Evolutionary conservation across 2,113 vertebrate genomes (phyloP), one percentile per base, ranked within the genome.

Genomic region (Murina feae): DNA sequence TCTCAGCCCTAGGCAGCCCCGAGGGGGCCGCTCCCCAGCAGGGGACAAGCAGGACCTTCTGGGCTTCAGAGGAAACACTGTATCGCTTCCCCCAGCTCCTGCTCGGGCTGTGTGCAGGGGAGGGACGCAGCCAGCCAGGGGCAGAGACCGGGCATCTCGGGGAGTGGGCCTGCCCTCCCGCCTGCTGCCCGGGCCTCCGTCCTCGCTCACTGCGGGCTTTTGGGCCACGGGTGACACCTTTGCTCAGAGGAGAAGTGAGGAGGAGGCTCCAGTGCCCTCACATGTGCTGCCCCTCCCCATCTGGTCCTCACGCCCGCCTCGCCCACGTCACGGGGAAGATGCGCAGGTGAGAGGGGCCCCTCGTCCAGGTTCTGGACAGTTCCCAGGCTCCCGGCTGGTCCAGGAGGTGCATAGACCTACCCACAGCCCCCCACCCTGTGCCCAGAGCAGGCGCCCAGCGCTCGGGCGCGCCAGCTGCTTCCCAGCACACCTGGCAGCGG

Each of bases 111-210:
- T 55, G 9, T 28, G 30, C 83, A 37, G 44, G 51, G 6, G 20
- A 90, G 49, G 14, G 25, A 18, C 1, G 0, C 16, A 2, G 44
- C 42, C 47, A 53, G 39, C 28, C 60, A 13, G 9, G 5, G 0
- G 25, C 0, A 58, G 47, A 12, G 20, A 51, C 9, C 0, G 0
- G 11, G 68, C 44, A 11, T 17, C 1, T 1, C 18, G 2, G 53
- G 32, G 55, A 11, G 25, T 6, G 37, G 13, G 14, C 30, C 32
- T 58, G 5, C 16, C 51, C 8, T 11, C 20, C 28, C 49, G n/a
- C 63, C 74, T 28, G 60, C 35, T 30, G 9, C 71, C 47, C 47
- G 32, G 51, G 6, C 21, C n/a, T 23, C 20, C 30, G 35, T 35
- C 55, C 66, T 81, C 23, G 37, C 28, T 37, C 53, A 2, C 21